These are phyloP conservation scores for Procambarus virginalis DNA, from an alignment of 1,140 invertebrate genomes.

Conservation along the genomic window DNA sequence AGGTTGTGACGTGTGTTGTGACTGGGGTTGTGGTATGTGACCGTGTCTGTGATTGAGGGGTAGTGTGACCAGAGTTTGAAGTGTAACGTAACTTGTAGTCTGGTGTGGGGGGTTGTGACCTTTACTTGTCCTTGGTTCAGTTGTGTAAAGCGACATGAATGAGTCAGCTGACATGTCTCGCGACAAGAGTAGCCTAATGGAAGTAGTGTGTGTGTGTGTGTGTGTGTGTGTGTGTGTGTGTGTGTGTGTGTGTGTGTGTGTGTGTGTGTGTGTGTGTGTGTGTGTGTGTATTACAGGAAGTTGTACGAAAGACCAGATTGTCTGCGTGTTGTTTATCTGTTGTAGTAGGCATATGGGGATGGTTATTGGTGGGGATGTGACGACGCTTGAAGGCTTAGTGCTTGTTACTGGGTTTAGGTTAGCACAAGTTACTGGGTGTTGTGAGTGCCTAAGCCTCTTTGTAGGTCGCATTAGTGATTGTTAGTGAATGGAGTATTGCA, in stretches of 20 bases:
- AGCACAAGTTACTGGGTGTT: no score
- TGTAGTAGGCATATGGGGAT: not conserved
- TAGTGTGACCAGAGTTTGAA: no score
- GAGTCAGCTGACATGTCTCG: not conserved
- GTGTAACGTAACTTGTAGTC: no score
- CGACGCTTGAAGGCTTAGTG: not conserved
- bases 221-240: not conserved
- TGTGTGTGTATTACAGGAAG: not conserved
- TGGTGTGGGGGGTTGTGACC: not conserved
- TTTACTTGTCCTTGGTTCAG: not conserved
- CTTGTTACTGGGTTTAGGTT: no score
- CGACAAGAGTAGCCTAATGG: not conserved
- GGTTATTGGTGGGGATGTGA: not conserved
- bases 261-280: constrained; percentile 8
- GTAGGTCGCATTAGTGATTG: no score
- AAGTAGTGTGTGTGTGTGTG: not conserved
- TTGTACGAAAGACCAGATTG: no score
- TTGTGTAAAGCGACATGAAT: not conserved
- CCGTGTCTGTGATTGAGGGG: no score
- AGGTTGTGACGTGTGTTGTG: no score
- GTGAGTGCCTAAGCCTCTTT: no score
- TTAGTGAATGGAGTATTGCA: no score
- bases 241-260: not conserved
- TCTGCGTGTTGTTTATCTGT: no score
- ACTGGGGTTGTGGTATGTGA: no score